These are phyloP conservation scores for Osedax fenrisi DNA, from an alignment of 2,888 invertebrate species.

Conservation along the genomic window DNA sequence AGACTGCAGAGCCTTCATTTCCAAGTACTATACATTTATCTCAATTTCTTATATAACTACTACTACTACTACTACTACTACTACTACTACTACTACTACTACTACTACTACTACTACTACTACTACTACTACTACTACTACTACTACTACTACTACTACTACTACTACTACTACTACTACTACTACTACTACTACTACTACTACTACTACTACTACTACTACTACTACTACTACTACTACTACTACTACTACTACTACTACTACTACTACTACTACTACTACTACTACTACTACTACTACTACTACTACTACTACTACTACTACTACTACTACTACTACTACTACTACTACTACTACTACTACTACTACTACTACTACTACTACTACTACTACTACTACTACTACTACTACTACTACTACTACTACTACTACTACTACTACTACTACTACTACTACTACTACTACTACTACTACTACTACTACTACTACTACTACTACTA, in stretches of 20 bases:
- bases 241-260: neutral
- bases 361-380: neutral
- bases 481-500: neutral
- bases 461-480: neutral
- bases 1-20: too few relatives aligned
- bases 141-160: neutral
- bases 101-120: neutral
- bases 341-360: neutral
- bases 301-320: constrained; percentile 8
- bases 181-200: neutral
- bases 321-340: neutral
- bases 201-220: neutral
- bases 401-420: neutral
- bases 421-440: neutral
- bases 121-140: neutral
- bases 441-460: neutral
- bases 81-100: neutral
- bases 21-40: too few relatives aligned
- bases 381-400: neutral
- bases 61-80: neutral
- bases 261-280: neutral
- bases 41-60: neutral
- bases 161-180: neutral
- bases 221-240: neutral
- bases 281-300: constrained; percentile 2